Evolutionary conservation across 2,113 vertebrate genomes (phyloP).

Genomic region (Saccopteryx leptura): DNA sequence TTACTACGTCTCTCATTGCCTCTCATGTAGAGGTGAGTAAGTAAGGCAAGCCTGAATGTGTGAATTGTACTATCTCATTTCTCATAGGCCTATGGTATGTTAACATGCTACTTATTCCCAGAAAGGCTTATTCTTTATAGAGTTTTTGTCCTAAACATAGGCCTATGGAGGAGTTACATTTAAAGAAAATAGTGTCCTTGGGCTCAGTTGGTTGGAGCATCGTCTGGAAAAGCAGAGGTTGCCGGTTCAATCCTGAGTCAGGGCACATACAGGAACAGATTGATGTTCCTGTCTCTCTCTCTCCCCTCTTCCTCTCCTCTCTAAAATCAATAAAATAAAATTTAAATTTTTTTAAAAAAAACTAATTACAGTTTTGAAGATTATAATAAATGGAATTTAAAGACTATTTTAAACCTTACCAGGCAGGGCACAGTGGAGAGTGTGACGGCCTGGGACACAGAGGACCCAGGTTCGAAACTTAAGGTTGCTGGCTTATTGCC

Average conservation of each 20-base stretch:
- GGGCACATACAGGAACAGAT: too few relatives aligned
- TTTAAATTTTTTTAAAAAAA: not conserved
- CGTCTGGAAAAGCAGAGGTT: too few relatives aligned
- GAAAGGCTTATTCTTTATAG: not conserved
- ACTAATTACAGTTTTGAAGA: not conserved
- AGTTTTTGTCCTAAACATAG: constrained; percentile 20
- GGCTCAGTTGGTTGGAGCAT: too few relatives aligned
- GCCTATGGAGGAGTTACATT: not conserved
- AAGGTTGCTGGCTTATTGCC: too few relatives aligned
- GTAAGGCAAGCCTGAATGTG: not conserved
- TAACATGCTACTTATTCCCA: not conserved
- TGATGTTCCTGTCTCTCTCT: too few relatives aligned
- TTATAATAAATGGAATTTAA: constrained; percentile 45
- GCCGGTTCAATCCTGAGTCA: too few relatives aligned
- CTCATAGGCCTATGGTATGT: not conserved
- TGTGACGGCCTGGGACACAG: too few relatives aligned
- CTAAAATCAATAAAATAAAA: too few relatives aligned
- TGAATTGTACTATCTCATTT: not conserved
- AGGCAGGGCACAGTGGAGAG: too few relatives aligned
- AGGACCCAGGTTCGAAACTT: too few relatives aligned
- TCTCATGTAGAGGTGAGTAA: not conserved
- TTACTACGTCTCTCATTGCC: not conserved
- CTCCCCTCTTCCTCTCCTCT: too few relatives aligned
- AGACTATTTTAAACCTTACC: not conserved
- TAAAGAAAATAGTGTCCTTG: not conserved